phyloP scores from a whole-genome alignment of 2,888 invertebrate species.

The Apotomis capreana region DNA sequence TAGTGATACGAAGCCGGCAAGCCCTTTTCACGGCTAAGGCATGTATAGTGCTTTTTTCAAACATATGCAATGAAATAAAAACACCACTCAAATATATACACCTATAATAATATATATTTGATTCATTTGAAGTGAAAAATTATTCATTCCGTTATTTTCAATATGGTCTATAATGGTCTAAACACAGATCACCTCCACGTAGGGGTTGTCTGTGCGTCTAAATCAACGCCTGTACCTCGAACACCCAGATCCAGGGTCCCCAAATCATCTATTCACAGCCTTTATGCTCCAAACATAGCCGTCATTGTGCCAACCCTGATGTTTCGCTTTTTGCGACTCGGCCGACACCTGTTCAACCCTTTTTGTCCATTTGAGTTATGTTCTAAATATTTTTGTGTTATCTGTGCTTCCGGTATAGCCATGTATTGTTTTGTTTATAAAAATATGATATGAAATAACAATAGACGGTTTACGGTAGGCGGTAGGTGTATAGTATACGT shows the following conservation, averaged over 20 bases:
- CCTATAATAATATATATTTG: no score
- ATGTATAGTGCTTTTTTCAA: no score
- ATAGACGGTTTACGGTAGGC: no score
- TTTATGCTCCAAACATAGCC: slow-evolving; percentile 9
- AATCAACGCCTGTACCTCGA: background rate
- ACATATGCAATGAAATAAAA: no score
- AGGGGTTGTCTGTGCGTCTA: background rate
- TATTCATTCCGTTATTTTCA: no score
- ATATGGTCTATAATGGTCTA: no score
- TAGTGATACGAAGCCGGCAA: no score
- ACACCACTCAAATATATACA: no score
- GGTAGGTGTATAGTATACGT: no score
- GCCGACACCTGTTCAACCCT: slow-evolving; percentile 38
- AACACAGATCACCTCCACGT: no score
- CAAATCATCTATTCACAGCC: slow-evolving; percentile 23
- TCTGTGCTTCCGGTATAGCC: slow-evolving; percentile 15
- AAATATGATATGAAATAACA: background rate
- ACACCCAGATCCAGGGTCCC: slow-evolving; percentile 22
- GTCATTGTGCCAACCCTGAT: slow-evolving; percentile 38
- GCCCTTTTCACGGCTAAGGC: no score
- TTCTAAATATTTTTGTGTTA: slow-evolving; percentile 30
- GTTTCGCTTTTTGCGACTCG: slow-evolving; percentile 29
- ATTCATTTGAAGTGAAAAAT: no score
- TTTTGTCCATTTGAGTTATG: slow-evolving; percentile 37
- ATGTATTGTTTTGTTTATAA: slow-evolving; percentile 14